Evolutionary conservation across 2,113 vertebrate species (phyloP).

Genomic region (Nanorana parkeri): DNA sequence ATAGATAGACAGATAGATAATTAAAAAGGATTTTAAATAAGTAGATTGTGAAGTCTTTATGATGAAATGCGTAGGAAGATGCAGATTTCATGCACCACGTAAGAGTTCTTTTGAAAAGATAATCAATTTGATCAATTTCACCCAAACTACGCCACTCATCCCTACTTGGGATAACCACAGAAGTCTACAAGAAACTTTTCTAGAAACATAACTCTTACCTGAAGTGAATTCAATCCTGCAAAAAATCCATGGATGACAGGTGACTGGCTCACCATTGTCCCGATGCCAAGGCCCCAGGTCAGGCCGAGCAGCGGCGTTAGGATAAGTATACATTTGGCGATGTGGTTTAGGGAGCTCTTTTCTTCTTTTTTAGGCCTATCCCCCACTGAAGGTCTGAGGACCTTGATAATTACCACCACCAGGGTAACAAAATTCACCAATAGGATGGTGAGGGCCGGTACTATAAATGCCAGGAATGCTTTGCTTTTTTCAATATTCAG

Average conservation of each 20-base stretch:
- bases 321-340: conserved; percentile 76
- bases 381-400: conserved; percentile 70
- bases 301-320: conserved; percentile 81
- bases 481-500: conserved; percentile 75
- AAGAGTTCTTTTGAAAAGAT: too few species aligned
- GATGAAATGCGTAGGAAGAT: too few species aligned
- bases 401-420: conserved; percentile 75
- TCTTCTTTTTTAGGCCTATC: conserved; percentile 66
- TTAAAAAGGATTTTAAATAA: too few species aligned
- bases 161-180: too few species aligned
- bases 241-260: conserved; percentile 71
- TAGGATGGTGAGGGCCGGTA: conserved; percentile 78
- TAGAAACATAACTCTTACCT: conserved; percentile 68
- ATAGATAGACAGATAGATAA: too few species aligned
- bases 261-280: conserved; percentile 63
- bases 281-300: conserved; percentile 82
- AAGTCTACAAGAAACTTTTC: too few species aligned
- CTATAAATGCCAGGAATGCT: conserved; percentile 77
- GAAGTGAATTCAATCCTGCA: conserved; percentile 77
- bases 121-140: too few species aligned
- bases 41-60: too few species aligned
- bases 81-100: too few species aligned
- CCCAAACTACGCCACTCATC: too few species aligned
- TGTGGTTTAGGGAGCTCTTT: conserved; percentile 64
- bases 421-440: conserved; percentile 75